Base-by-base conservation (phyloP, 2,113 vertebrate genomes). In the Gulo gulo region DNA sequence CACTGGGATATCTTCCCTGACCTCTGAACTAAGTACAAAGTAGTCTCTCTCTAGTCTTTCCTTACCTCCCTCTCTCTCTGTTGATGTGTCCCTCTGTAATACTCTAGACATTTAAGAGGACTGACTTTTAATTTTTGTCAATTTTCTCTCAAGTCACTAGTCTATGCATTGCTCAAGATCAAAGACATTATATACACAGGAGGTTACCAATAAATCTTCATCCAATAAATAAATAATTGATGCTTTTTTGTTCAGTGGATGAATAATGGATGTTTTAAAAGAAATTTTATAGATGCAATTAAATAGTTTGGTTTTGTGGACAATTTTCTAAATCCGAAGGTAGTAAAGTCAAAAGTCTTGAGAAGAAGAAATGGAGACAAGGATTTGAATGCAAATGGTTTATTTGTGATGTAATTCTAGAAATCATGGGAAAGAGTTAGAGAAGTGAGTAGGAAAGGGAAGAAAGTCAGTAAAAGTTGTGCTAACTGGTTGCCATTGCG, bases 181-280 rank as follows among this genome's bases (percentile, higher is more conserved):
- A 90, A 39, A 61, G 5, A 55, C 67, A 57, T 55, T 55, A 69
- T 16, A 47, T 7, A 86, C 14, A 12, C 63, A 79, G 65, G 14
- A 81, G 23, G 4, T 65, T 69, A 12, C 21, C 8, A 61, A 29
- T 18, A 79, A 76, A 67, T 67, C 1, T 84, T 87, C 79, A 23
- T 26, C 12, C 59, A 86, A n/a, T 85, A 57, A 89, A 69, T 73
- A 45, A 89, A 85, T 84, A 84, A 90, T 91, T 80, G 13, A 87
- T 71, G 26, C 1, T 11, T 69, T 86, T 79, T 52, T 71, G 18
- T 42, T 42, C 20, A 71, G 31, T 73, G 20, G 26, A 82, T 67
- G 16, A 96, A 86, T 83, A 78, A 65, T 59, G 71, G 3, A 78
- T 86, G 7, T n/a, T 74, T 91, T 71, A 34, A 78, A 74, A 87